Evolutionary conservation across 2,797 vertebrate species (phyloP).

Genomic region (Pristis pectinata): DNA sequence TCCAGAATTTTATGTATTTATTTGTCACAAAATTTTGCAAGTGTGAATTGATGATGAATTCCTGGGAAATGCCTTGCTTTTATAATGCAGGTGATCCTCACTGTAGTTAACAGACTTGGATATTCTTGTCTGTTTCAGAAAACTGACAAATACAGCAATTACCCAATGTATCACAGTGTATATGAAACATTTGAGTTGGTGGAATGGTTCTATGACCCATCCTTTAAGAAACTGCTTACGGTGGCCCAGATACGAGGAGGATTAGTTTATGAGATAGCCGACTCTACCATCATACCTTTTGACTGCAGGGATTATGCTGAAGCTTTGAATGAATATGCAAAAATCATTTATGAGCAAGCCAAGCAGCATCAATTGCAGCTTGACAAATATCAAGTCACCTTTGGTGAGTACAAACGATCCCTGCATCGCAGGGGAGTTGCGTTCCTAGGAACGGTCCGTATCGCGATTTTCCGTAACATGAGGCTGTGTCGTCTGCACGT

Average conservation of each 20-base stretch:
- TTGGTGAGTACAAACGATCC: slow-evolving; percentile 62
- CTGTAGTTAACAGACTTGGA: neutral
- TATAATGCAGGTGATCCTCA: neutral
- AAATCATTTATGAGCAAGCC: slow-evolving; percentile 64
- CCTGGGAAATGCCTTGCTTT: neutral
- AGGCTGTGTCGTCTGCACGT: too few species aligned
- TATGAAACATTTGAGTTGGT: slow-evolving; percentile 91
- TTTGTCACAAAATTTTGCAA: neutral
- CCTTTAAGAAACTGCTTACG: slow-evolving; percentile 72
- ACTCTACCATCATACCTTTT: slow-evolving; percentile 73
- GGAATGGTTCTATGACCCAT: slow-evolving; percentile 82
- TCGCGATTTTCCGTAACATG: too few species aligned
- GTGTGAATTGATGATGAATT: neutral
- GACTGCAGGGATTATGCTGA: slow-evolving; percentile 73
- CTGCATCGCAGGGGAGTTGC: too few species aligned
- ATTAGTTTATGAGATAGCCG: slow-evolving; percentile 72
- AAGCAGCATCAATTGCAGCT: slow-evolving; percentile 60
- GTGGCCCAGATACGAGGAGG: slow-evolving; percentile 82
- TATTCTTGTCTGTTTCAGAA: slow-evolving; percentile 57
- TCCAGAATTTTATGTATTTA: neutral
- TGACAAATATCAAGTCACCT: slow-evolving; percentile 61
- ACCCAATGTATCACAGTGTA: slow-evolving; percentile 87
- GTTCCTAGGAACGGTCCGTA: too few species aligned
- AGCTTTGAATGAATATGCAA: slow-evolving; percentile 64
- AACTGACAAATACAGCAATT: slow-evolving; percentile 74